A percentile compares a stretch with the other conserved stretches of the same genome.
Evolutionary conservation across 2,888 invertebrate species (phyloP).

Genomic region (Heliconius hortense): DNA sequence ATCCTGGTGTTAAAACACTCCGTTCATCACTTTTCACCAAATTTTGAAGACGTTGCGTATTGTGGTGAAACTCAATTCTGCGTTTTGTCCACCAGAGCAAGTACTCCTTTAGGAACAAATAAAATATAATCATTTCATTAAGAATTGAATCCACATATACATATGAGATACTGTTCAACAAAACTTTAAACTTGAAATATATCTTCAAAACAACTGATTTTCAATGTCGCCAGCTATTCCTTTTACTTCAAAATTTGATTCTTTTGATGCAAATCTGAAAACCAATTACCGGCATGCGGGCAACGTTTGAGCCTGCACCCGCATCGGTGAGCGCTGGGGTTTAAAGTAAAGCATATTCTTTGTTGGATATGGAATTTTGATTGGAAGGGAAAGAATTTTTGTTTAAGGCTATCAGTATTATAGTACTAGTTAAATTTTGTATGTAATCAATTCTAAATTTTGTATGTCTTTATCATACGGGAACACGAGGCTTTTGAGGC

Average conservation of each 20-base stretch:
- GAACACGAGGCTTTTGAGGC: no score
- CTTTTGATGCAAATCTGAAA: slow-evolving; percentile 32
- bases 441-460: not conserved
- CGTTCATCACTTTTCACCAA: no score
- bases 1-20: no score
- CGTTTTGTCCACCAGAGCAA: no score
- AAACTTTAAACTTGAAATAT: not conserved
- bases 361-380: slow-evolving; percentile 17
- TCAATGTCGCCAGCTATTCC: not conserved
- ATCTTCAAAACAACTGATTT: not conserved
- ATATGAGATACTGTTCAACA: not conserved
- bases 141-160: no score
- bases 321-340: slow-evolving; percentile 21
- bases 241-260: slow-evolving; percentile 17
- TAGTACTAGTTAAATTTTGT: not conserved
- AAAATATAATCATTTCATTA: no score
- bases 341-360: slow-evolving; percentile 36
- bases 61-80: no score
- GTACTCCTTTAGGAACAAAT: no score
- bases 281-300: slow-evolving; percentile 34
- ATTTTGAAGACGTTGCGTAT: no score
- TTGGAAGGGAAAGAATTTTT: slow-evolving; percentile 7
- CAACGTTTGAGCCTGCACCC: slow-evolving; percentile 26
- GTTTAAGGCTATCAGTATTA: not conserved
- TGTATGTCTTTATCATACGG: not conserved